These are phyloP conservation scores for Caenorhabditis imperialis DNA, from an alignment of 2,888 invertebrate genomes.

Conservation along the genomic window DNA sequence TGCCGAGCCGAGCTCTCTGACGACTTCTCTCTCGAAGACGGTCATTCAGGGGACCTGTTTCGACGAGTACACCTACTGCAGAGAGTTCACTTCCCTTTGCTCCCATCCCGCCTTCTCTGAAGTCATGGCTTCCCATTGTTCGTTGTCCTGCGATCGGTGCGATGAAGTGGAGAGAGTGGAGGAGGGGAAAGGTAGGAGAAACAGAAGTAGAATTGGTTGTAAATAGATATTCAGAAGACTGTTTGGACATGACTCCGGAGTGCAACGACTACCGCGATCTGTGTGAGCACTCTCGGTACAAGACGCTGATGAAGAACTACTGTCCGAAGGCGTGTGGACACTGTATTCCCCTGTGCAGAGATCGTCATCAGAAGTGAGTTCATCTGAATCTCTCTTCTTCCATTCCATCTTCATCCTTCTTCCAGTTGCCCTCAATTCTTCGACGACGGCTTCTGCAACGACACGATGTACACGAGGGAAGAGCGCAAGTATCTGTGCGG, in stretches of 20 bases:
- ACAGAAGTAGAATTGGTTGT: too few species aligned
- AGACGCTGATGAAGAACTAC: conserved; percentile 53
- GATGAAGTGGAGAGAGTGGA: conserved; percentile 61
- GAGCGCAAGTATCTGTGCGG: conserved; percentile 64
- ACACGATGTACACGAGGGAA: conserved; percentile 61
- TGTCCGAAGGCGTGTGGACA: conserved; percentile 63
- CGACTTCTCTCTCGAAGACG: conserved; percentile 63
- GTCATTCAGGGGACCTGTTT: conserved; percentile 67
- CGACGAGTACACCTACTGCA: conserved; percentile 70
- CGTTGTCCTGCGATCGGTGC: conserved; percentile 65
- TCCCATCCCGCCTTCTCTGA: conserved; percentile 65
- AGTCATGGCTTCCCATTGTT: conserved; percentile 66
- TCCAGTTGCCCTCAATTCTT: conserved; percentile 63
- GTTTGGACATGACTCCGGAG: conserved; percentile 56
- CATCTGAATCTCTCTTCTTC: not conserved
- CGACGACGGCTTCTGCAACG: conserved; percentile 65
- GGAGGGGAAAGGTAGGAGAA: conserved; percentile 25
- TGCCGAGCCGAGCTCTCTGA: conserved; percentile 39
- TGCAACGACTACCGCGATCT: conserved; percentile 61
- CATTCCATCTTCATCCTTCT: conserved; percentile 3
- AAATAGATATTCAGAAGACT: conserved; percentile 52
- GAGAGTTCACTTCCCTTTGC: conserved; percentile 67
- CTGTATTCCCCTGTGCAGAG: conserved; percentile 62
- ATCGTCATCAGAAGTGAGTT: conserved; percentile 65
- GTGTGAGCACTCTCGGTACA: conserved; percentile 53